Base-by-base conservation (phyloP, 2,797 vertebrate genomes). In the Poecilia picta region DNA sequence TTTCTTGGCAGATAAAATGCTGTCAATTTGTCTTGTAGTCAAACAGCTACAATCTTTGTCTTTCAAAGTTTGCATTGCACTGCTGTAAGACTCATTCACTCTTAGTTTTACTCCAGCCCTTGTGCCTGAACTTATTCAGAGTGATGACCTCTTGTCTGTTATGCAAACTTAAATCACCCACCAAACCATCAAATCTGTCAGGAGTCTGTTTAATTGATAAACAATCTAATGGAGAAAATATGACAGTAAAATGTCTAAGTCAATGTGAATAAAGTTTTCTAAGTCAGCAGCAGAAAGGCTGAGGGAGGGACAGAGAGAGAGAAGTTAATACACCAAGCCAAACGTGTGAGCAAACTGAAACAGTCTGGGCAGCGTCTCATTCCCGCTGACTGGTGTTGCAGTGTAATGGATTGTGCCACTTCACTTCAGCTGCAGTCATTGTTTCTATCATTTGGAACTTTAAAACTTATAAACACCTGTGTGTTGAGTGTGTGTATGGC, bases 351-450 rank as follows among this genome's bases (percentile, higher is more conserved):
- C 11, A 70, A 57, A 57, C 31, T n/a, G 12, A 33, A 2, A n/a
- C 3, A 49, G 49, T 79, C 81, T 89, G 85, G 74, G 70, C 68
- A 85, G 70, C 74, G 53, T 91, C 86, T 80, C 57, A 46, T 73
- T 84, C 72, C 16, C 72, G 53, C 36, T 83, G 39, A n/a, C 81
- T 59, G 45, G 31, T 71, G 70, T 74, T 86, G 77, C 64, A 79
- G 75, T 57, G 74, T 79, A 89, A 89, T 89, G 77, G 84, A 91
- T 88, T 80, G 51, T 6, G 23, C 10, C 11, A 25, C 23, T 31
- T 59, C n/a, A 59, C n/a, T 59, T 31, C 55, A 59, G 55, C 25
- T 55, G n/a, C 53, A 59, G 25, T 28, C 28, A 28, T 1, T 31
- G 55, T 59, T 59, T 31, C n/a, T 59, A 15, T 13, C n/a, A 59